phyloP scores from a whole-genome alignment of 2,888 invertebrate genomes.

The Sussaba pulchella region DNA sequence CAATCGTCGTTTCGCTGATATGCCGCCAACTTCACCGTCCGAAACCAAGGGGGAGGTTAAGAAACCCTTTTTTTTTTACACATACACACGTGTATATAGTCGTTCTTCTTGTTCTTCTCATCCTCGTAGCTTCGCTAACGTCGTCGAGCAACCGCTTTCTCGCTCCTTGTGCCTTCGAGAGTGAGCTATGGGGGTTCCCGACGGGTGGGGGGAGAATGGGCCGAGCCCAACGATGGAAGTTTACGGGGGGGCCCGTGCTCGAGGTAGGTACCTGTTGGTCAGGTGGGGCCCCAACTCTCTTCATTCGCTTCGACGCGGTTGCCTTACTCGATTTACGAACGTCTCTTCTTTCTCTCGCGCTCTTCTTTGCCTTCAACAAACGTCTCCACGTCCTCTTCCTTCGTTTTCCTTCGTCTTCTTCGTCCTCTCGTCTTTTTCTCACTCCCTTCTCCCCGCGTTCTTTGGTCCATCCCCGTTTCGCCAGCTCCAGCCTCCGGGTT shows the following conservation, averaged over 20 bases:
- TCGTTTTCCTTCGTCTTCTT: conserved; percentile 50
- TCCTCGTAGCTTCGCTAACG: conserved; percentile 26
- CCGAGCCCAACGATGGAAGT: conserved; percentile 79
- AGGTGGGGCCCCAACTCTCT: conserved; percentile 78
- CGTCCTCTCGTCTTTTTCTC: conserved; percentile 50
- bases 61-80: conserved; percentile 60
- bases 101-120: conserved; percentile 42
- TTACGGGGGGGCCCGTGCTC: conserved; percentile 77
- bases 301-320: conserved; percentile 50
- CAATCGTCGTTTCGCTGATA: conserved; percentile 52
- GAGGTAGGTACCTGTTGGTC: conserved; percentile 81
- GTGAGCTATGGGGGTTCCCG: conserved; percentile 46
- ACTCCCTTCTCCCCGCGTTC: conserved; percentile 56
- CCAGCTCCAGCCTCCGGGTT: conserved; percentile 58
- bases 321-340: conserved; percentile 58
- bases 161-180: conserved; percentile 37
- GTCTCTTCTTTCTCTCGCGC: too few relatives aligned
- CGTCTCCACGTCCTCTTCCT: conserved; percentile 39
- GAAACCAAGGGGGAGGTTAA: conserved; percentile 48
- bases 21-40: conserved; percentile 23
- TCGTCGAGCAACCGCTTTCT: conserved; percentile 21
- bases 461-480: conserved; percentile 57
- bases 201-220: conserved; percentile 75
- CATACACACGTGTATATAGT: conserved; percentile 39
- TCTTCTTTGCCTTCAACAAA: too few relatives aligned